Evolutionary conservation across 2,888 invertebrate genomes (phyloP), one percentile per base, ranked within the genome.

Genomic region (Bimastos eiseni): DNA sequence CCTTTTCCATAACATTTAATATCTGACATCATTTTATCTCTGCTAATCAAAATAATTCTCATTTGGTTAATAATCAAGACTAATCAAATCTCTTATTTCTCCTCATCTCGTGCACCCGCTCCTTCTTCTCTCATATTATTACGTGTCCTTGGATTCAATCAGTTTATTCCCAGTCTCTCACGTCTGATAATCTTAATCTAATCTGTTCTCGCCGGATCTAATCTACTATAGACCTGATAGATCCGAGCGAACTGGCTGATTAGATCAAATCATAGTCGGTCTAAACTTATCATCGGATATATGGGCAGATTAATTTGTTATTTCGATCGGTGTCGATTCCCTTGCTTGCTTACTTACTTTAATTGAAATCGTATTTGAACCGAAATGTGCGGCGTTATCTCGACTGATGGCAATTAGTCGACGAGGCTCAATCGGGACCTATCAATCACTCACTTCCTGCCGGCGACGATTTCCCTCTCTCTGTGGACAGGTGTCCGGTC

Each of bases 391-490:
- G 70, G 70, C 70, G 70, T 11, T 70, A 70, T n/a, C 70, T 70
- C 70, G 37, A 86, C 37, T 36, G 30, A 6, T 8, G 86, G 37
- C 37, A 86, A 36, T 37, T 36, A 86, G 86, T 36, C 36, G 21
- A 37, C 21, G 30, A 36, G 36, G 86, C 37, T 86, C 86, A 34
- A 86, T 86, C 36, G 37, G 86, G 86, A 37, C 86, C 33, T 86
- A 86, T 86, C 86, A 86, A 86, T 86, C 86, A 86, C 86, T 86
- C 86, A 24, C 86, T 86, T 86, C 86, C 86, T 37, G 86, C 86
- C 86, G 86, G 37, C 86, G 37, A 34, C 86, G 86, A 86, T 37
- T 86, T 34, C 34, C 36, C 86, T 36, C 36, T 37, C 86, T 34
- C 86, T 37, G 86, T 36, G 37, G 86, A 86, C 86, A 86, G 86